Conservation (phyloP, 2,888 invertebrate species). For the Tachina grossa region DNA sequence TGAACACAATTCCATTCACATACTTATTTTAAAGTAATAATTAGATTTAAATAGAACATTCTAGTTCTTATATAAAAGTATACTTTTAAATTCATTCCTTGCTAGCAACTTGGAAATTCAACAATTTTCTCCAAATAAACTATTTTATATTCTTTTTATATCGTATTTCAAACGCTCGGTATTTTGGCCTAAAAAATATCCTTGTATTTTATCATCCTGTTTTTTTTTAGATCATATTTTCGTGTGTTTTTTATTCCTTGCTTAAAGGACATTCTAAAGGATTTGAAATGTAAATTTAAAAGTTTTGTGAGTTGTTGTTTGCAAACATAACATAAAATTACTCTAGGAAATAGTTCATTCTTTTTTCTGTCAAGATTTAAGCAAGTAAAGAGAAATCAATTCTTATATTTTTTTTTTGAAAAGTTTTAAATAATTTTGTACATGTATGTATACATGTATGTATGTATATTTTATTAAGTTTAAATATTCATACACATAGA, state of each 20-base stretch:
- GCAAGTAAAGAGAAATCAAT: neutral
- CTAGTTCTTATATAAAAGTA: too few species aligned
- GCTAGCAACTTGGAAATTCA: neutral
- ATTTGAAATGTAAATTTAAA: constrained; percentile 37
- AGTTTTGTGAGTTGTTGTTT: constrained; percentile 6
- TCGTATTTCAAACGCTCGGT: constrained; percentile 5
- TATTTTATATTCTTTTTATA: neutral
- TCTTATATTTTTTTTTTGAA: neutral
- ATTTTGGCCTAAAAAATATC: constrained; percentile 26
- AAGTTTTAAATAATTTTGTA: neutral
- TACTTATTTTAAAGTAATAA: too few species aligned
- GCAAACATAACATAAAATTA: constrained; percentile 18
- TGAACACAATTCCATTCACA: too few species aligned
- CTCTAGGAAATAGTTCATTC: constrained; percentile 18
- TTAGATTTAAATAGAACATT: too few species aligned
- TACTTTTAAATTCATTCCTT: neutral
- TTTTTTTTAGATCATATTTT: constrained; percentile 3
- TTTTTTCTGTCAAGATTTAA: neutral
- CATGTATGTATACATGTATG: neutral
- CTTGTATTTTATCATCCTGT: neutral
- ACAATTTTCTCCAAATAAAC: neutral
- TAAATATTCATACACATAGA: neutral
- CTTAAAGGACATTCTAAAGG: constrained; percentile 31
- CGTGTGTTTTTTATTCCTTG: neutral
- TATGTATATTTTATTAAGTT: too few species aligned